phyloP scores from a whole-genome alignment of 2,888 invertebrate genomes.

The Coelopa pilipes region DNA sequence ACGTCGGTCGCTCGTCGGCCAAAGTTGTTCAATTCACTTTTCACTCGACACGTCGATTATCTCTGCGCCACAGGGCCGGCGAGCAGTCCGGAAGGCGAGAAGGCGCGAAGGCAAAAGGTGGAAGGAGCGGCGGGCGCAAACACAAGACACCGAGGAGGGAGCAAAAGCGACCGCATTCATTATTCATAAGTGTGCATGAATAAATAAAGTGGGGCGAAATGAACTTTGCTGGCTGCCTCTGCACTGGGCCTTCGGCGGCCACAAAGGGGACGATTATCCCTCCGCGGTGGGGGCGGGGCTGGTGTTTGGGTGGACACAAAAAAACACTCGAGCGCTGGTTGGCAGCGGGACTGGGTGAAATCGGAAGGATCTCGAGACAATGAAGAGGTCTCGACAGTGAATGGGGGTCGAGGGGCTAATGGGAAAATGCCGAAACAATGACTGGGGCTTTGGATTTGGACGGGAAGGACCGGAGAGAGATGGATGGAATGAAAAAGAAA shows the following conservation, averaged over 20 bases:
- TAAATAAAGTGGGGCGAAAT: constrained; percentile 17
- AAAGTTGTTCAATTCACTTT: constrained; percentile 22
- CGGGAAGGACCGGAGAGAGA: too few species aligned
- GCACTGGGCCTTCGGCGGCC: background rate
- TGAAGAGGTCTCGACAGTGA: too few species aligned
- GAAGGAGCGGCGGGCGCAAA: too few species aligned
- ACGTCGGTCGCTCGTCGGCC: background rate
- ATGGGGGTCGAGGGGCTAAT: too few species aligned
- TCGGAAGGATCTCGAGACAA: too few species aligned
- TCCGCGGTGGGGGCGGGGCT: too few species aligned
- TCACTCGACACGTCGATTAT: constrained; percentile 11
- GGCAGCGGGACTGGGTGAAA: too few species aligned
- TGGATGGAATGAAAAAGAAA: too few species aligned
- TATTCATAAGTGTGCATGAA: constrained; percentile 30
- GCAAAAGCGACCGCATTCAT: constrained; percentile 28
- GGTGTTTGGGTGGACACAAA: too few species aligned
- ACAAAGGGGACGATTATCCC: constrained; percentile 15
- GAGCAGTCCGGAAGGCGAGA: background rate
- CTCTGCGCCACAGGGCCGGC: background rate
- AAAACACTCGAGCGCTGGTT: too few species aligned
- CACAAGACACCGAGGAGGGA: constrained; percentile 8
- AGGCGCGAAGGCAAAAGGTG: background rate
- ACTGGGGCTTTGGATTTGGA: too few species aligned
- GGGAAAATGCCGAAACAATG: too few species aligned
- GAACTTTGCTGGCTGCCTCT: constrained; percentile 7